Evolutionary conservation across 2,113 vertebrate species (phyloP).

Genomic region (Prietella phreatophila): DNA sequence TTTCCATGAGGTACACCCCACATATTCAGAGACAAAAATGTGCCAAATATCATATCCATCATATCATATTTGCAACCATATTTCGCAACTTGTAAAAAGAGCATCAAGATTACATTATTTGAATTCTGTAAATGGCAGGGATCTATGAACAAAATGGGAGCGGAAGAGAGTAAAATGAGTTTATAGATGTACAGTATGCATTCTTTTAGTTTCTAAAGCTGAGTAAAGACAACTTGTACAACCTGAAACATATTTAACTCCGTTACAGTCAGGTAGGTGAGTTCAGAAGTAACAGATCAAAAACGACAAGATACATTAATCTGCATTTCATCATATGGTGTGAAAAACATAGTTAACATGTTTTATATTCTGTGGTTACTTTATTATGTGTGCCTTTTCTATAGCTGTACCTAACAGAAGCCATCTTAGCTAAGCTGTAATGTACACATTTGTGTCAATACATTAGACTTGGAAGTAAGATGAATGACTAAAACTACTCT

Average conservation of each 20-base stretch:
- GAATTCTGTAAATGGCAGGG: neutral
- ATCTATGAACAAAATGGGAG: neutral
- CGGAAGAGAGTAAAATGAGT: no score
- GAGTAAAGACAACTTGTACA: no score
- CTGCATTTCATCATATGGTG: neutral
- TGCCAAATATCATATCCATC: neutral
- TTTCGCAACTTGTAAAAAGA: neutral
- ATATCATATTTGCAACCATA: neutral
- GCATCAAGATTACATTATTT: neutral
- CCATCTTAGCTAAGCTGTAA: neutral
- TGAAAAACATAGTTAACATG: neutral
- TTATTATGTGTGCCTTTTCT: neutral
- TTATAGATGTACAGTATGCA: neutral
- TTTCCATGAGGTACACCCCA: conserved; percentile 78
- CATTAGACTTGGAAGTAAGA: neutral
- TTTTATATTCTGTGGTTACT: neutral
- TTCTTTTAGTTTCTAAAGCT: neutral
- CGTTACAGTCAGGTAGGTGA: neutral
- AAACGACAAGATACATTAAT: neutral
- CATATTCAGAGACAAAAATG: neutral
- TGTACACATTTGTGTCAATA: neutral
- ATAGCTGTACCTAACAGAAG: neutral
- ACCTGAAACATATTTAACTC: neutral
- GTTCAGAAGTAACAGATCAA: neutral
- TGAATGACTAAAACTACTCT: neutral